phyloP scores from a whole-genome alignment of 2,113 vertebrate genomes.

The Alexandromys fortis region DNA sequence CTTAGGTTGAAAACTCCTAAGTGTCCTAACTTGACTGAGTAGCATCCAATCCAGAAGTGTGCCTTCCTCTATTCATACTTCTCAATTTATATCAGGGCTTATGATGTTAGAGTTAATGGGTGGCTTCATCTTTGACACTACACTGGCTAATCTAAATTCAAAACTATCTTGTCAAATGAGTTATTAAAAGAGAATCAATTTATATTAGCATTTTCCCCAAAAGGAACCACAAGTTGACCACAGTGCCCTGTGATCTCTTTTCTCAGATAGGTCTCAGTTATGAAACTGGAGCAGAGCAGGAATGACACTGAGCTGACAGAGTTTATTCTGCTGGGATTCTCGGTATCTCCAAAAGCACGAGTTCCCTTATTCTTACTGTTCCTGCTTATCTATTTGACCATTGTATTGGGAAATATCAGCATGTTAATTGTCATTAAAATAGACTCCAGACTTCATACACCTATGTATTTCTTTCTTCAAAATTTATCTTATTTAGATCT shows the following conservation, averaged over 20 bases:
- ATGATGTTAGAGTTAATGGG: not conserved
- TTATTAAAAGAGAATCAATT: not conserved
- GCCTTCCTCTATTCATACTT: not conserved
- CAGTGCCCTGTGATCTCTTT: not conserved
- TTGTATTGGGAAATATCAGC: conserved; percentile 74
- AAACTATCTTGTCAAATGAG: not conserved
- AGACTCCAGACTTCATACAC: conserved; percentile 76
- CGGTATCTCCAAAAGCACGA: conserved; percentile 27
- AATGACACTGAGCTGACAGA: conserved; percentile 70
- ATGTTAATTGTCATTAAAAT: conserved; percentile 72
- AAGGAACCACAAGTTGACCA: not conserved
- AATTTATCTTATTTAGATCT: conserved; percentile 80
- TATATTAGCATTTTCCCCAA: not conserved
- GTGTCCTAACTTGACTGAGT: not conserved
- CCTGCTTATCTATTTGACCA: conserved; percentile 71
- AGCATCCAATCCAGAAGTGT: not conserved
- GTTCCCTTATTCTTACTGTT: conserved; percentile 73
- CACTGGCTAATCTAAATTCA: not conserved
- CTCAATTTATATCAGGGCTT: not conserved
- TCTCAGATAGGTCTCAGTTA: conserved; percentile 26
- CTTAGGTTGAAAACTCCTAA: not conserved
- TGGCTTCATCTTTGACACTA: not conserved
- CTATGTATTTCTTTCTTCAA: conserved; percentile 84
- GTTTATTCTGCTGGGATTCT: conserved; percentile 77
- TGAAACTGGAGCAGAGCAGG: not conserved